Conservation (phyloP, 2,888 invertebrate genomes). For the Drosophila stalkeri region DNA sequence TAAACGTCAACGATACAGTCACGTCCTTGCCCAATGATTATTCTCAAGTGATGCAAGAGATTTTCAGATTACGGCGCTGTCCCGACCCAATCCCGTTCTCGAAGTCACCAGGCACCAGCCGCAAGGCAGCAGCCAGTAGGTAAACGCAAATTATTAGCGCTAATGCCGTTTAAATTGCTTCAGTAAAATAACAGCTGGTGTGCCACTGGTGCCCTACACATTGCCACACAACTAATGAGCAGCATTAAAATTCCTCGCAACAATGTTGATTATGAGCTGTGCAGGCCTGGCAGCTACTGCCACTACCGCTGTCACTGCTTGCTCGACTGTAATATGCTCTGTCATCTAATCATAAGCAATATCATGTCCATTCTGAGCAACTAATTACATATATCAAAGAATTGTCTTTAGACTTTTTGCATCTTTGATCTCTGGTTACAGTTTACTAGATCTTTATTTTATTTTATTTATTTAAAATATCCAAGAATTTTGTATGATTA, state of each 20-base stretch:
- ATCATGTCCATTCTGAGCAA: neutral
- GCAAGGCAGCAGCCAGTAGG: conserved; percentile 18
- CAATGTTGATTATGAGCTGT: conserved; percentile 41
- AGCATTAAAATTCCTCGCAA: conserved; percentile 51
- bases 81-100: neutral
- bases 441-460: no score
- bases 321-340: conserved; percentile 25
- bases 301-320: conserved; percentile 4
- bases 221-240: conserved; percentile 17
- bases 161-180: conserved; percentile 65
- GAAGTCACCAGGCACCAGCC: neutral
- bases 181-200: conserved; percentile 61
- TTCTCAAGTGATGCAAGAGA: conserved; percentile 62
- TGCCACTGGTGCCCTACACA: conserved; percentile 18
- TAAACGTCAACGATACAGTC: conserved; percentile 65
- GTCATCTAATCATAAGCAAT: neutral
- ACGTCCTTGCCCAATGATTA: conserved; percentile 70
- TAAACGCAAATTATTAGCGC: conserved; percentile 63
- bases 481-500: no score
- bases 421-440: neutral
- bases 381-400: neutral
- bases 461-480: no score
- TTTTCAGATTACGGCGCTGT: conserved; percentile 44
- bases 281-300: conserved; percentile 1
- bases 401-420: neutral